A percentile compares a stretch with the other conserved stretches of the same genome.
Conservation (phyloP, 2,113 vertebrate species). For the Dissostichus mawsoni region DNA sequence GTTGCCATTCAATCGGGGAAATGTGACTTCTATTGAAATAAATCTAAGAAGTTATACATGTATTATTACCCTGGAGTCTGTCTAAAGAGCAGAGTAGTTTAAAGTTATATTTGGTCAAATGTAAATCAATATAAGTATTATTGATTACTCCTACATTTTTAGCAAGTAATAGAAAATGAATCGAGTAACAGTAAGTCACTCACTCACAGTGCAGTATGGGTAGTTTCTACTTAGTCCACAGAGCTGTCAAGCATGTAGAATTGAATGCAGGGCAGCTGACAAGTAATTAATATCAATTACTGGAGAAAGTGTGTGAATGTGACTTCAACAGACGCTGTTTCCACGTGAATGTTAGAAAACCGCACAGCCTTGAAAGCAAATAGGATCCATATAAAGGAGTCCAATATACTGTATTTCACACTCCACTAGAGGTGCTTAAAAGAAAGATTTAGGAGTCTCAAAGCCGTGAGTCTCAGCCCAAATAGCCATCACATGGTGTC, state of each 20-base stretch:
- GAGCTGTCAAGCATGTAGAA: constrained; percentile 59
- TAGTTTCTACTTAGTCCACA: constrained; percentile 58
- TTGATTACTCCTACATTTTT: constrained; percentile 5
- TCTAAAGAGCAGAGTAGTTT: constrained; percentile 11
- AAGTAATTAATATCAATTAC: constrained; percentile 85
- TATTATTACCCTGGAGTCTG: constrained; percentile 18
- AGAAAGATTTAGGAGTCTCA: constrained; percentile 56
- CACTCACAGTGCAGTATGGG: constrained; percentile 29
- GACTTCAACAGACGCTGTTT: constrained; percentile 58
- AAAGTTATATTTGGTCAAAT: not conserved
- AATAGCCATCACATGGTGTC: constrained; percentile 51
- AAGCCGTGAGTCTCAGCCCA: constrained; percentile 26
- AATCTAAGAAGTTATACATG: constrained; percentile 1
- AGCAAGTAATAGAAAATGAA: constrained; percentile 30
- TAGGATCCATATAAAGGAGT: constrained; percentile 57
- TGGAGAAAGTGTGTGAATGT: constrained; percentile 73
- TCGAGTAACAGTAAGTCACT: constrained; percentile 25
- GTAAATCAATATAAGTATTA: constrained; percentile 6
- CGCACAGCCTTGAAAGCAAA: constrained; percentile 39
- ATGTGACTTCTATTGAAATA: constrained; percentile 20
- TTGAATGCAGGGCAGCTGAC: constrained; percentile 67
- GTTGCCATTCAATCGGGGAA: constrained; percentile 37
- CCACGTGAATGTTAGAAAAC: constrained; percentile 24
- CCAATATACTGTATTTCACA: constrained; percentile 69
- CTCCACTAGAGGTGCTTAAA: constrained; percentile 60